phyloP scores from a whole-genome alignment of 2,888 invertebrate species.

The Drosophila mimetica region DNA sequence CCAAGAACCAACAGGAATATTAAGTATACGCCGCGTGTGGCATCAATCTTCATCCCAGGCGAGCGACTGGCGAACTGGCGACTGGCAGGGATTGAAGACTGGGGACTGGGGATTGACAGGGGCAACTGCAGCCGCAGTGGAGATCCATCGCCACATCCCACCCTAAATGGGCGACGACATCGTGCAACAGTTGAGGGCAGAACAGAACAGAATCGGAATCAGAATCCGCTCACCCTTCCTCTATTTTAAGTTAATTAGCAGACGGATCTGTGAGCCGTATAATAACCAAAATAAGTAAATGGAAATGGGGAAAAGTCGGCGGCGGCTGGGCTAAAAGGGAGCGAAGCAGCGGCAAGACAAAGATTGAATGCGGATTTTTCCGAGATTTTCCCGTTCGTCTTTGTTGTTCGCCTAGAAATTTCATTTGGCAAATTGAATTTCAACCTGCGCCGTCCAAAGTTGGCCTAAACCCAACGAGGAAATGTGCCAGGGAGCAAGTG shows the following conservation, averaged over 20 bases:
- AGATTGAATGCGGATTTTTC: conserved; percentile 36
- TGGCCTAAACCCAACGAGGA: conserved; percentile 31
- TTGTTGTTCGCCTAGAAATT: conserved; percentile 56
- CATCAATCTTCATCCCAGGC: conserved; percentile 65
- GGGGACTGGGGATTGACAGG: conserved; percentile 31
- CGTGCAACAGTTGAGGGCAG: conserved; percentile 37
- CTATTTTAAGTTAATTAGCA: conserved; percentile 51
- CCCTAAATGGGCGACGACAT: conserved; percentile 44
- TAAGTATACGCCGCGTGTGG: conserved; percentile 66
- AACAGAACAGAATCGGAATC: neutral
- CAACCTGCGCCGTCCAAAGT: conserved; percentile 53
- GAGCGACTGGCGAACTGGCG: conserved; percentile 1
- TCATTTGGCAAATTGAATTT: conserved; percentile 78
- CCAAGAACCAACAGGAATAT: conserved; percentile 30
- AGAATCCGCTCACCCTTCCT: conserved; percentile 21
- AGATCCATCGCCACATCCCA: conserved; percentile 13
- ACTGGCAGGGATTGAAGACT: neutral
- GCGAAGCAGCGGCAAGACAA: conserved; percentile 1
- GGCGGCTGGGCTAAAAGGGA: neutral
- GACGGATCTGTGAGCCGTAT: conserved; percentile 36
- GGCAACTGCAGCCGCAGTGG: conserved; percentile 33
- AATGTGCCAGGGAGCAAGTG: conserved; percentile 21
- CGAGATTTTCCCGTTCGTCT: conserved; percentile 9
- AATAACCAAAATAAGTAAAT: conserved; percentile 39
- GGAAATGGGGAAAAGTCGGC: conserved; percentile 12